A percentile compares a stretch with the other conserved stretches of the same genome.
phyloP scores from a whole-genome alignment of 2,797 vertebrate species.

The Acridotheres tristis region DNA sequence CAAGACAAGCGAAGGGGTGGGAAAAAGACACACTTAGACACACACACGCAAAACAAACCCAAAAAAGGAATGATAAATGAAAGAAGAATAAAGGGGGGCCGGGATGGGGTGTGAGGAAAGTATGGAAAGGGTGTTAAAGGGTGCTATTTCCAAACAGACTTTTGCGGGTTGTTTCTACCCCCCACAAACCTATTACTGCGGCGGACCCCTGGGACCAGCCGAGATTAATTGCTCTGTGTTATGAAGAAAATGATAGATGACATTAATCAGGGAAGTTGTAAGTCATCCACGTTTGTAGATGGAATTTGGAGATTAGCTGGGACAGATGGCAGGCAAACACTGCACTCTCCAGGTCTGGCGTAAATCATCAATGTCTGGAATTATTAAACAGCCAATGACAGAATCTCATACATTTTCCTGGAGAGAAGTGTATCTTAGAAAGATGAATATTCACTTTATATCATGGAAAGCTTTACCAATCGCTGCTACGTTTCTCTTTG shows the following conservation, averaged over 20 bases:
- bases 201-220: not conserved
- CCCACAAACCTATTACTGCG: not conserved
- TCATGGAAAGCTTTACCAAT: not conserved
- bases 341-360: not conserved
- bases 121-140: not conserved
- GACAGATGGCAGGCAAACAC: conserved; percentile 8
- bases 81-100: too few relatives aligned
- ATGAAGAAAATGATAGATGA: conserved; percentile 31
- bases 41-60: too few relatives aligned
- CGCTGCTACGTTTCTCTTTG: not conserved
- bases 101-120: accelerated
- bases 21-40: accelerated
- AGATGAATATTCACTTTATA: not conserved
- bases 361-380: conserved; percentile 16
- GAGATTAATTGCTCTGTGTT: conserved; percentile 41
- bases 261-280: conserved; percentile 40
- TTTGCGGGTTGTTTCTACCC: not conserved
- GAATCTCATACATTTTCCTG: not conserved
- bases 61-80: too few relatives aligned
- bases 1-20: accelerated
- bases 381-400: not conserved
- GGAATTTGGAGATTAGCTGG: conserved; percentile 28
- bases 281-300: not conserved
- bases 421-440: not conserved
- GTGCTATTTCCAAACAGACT: not conserved